Conservation (phyloP, 2,113 vertebrate genomes). For the Elachura formosa region DNA sequence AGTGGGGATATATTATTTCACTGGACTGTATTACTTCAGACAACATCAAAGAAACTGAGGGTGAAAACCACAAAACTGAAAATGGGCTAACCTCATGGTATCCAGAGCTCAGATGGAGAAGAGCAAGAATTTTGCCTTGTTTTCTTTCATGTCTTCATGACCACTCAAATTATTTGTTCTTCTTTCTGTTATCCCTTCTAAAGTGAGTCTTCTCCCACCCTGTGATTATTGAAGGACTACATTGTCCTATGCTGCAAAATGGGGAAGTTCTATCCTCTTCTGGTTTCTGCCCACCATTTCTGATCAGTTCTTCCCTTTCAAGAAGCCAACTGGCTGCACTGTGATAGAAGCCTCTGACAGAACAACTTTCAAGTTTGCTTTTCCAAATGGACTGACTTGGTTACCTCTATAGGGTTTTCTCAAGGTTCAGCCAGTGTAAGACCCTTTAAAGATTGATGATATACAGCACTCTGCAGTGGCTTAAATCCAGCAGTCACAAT, state of each 20-base stretch:
- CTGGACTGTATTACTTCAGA: background rate
- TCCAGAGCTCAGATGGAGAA: background rate
- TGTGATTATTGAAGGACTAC: background rate
- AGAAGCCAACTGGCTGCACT: background rate
- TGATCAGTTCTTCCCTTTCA: background rate
- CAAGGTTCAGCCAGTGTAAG: background rate
- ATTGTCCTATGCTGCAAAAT: background rate
- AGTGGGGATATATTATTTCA: background rate
- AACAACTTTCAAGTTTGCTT: background rate
- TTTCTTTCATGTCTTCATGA: background rate
- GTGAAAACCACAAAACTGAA: background rate
- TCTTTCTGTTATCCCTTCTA: background rate
- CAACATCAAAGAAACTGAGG: background rate
- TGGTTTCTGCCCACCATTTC: background rate
- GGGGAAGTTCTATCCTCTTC: background rate
- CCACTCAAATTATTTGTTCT: background rate
- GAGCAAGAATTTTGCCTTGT: background rate
- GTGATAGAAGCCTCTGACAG: background rate
- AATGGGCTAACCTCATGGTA: background rate
- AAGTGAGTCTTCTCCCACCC: background rate
- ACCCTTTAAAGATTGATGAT: background rate
- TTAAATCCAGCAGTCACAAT: background rate
- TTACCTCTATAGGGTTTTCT: background rate
- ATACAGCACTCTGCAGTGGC: fast-evolving
- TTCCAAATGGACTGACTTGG: background rate